Evolutionary conservation across 2,888 invertebrate genomes (phyloP).

Genomic region (Galerucella nymphaeae): DNA sequence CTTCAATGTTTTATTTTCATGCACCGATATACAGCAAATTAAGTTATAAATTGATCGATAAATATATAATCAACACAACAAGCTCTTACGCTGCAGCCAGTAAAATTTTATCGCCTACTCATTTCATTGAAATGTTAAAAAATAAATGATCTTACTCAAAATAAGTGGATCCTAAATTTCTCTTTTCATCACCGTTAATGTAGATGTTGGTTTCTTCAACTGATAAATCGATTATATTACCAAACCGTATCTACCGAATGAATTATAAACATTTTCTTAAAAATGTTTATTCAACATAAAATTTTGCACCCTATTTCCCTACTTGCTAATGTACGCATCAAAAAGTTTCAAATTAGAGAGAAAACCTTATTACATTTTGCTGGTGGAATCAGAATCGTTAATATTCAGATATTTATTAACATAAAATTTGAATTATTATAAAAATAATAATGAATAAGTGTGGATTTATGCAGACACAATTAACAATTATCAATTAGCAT

Average conservation of each 20-base stretch:
- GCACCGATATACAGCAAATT: not conserved
- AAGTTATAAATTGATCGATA: constrained; percentile 10
- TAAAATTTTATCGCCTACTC: constrained; percentile 3
- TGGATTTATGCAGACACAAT: too few species aligned
- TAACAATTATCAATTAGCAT: too few species aligned
- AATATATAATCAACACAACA: constrained; percentile 2
- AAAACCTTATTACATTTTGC: too few species aligned
- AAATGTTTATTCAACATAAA: not conserved
- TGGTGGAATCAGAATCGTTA: too few species aligned
- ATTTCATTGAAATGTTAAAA: not conserved
- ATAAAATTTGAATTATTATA: too few species aligned
- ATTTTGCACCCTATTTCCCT: too few species aligned
- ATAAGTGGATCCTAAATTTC: not conserved
- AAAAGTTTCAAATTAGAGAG: too few species aligned
- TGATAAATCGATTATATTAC: not conserved
- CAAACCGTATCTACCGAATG: too few species aligned
- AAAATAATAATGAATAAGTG: too few species aligned
- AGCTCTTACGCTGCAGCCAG: not conserved
- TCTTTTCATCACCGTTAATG: not conserved
- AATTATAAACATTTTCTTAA: not conserved
- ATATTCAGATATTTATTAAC: too few species aligned
- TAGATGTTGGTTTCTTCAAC: not conserved
- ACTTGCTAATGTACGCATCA: too few species aligned
- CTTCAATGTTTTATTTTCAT: not conserved
- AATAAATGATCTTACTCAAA: not conserved